Evolutionary conservation across 1,140 invertebrate genomes (phyloP), one percentile per base, ranked within the genome.

Genomic region (Anastrepha ludens): DNA sequence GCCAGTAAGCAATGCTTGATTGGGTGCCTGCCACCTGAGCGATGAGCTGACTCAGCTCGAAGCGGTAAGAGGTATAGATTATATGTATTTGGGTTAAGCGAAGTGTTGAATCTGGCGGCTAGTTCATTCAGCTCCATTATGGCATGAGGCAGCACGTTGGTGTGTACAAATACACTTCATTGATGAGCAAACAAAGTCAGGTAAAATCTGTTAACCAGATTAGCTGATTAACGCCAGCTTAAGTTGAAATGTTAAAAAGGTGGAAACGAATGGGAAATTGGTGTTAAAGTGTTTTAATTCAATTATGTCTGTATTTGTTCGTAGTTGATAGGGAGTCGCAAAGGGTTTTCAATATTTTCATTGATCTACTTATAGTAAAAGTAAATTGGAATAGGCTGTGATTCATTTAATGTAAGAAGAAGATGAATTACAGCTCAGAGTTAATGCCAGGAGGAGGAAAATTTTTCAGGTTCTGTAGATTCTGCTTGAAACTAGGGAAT

Each of bases 171-270:
- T 41, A 74, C 13, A 67, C 13, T 13, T 41, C 29, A 67, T 74
- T 47, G 15, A 74, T 47, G 44, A 50, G 70, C 44, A 50, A 74
- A 47, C 70, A n/a, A 17, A 47, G 44, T 47, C 70, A 74, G 44
- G 44, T 50, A 74, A 74, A 74, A 47, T 74, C 44, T n/a, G 70
- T 47, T 74, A 50, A 74, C 70, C 70, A 74, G 70, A 74, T 74
- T 74, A 74, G 41, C 70, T 74, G 70, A 74, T 74, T 47, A 74
- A 74, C 70, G 44, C 70, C 70, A 74, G 41, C 70, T 74, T 74
- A 74, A 74, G 44, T 44, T 74, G 70, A 74, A 74, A 47, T 74
- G 41, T 17, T 70, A 74, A 74, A 44, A 13, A 74, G 70, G 15
- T 50, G 29, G 70, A 41, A 47, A 47, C 47, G 70, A 17, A n/a